Conservation (phyloP, 2,113 vertebrate species). For the Pogonocichla stellata region DNA sequence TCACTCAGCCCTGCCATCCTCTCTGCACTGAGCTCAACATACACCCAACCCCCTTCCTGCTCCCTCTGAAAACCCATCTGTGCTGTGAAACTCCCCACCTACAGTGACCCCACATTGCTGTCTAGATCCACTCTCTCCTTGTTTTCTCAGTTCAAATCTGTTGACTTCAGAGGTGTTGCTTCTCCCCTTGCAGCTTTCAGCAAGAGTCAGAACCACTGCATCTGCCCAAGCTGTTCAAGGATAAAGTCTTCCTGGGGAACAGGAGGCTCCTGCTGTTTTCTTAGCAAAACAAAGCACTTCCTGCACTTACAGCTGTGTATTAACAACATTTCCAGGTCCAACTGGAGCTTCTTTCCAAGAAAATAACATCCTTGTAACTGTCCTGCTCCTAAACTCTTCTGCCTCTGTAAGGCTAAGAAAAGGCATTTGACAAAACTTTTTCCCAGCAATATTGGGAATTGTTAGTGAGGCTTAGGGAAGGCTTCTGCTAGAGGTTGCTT, state of each 20-base stretch:
- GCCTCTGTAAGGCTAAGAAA: background rate
- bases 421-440: background rate
- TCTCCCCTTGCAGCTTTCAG: background rate
- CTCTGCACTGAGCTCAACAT: background rate
- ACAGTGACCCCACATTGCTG: background rate
- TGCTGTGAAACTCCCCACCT: slow-evolving; percentile 54
- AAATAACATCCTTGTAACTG: background rate
- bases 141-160: slow-evolving; percentile 42
- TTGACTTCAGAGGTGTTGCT: slow-evolving; percentile 11
- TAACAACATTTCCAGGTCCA: background rate
- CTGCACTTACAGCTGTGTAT: background rate
- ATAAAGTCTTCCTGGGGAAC: background rate
- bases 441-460: background rate
- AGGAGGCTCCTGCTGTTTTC: background rate
- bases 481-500: background rate
- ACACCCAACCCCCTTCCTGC: background rate
- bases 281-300: background rate
- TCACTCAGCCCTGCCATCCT: background rate
- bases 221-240: background rate
- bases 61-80: slow-evolving; percentile 43
- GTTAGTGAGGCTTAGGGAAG: background rate
- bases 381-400: background rate
- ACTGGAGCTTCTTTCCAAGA: background rate
- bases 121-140: slow-evolving; percentile 24
- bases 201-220: background rate